phyloP scores from a whole-genome alignment of 2,888 invertebrate species.

The Tridacna crocea region DNA sequence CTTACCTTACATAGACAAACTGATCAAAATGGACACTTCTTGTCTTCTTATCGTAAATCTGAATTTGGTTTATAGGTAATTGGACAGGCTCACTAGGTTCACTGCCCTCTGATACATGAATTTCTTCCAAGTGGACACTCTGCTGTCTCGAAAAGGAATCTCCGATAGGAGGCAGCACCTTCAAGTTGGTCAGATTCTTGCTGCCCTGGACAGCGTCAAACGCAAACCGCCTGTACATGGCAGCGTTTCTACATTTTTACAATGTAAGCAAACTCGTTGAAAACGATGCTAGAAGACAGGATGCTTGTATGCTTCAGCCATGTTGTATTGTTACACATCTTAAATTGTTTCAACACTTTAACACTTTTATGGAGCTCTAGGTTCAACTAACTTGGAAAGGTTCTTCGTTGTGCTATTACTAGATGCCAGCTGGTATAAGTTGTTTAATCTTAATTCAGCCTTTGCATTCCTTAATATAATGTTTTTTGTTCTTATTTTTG shows the following conservation, averaged over 20 bases:
- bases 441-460: too few species aligned
- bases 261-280: too few species aligned
- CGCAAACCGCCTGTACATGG: conserved; percentile 48
- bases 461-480: too few species aligned
- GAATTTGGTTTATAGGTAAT: conserved; percentile 49
- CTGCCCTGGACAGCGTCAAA: conserved; percentile 51
- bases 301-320: too few species aligned
- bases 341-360: too few species aligned
- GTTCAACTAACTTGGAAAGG: too few species aligned
- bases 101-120: conserved; percentile 46
- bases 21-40: conserved; percentile 61
- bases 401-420: too few species aligned
- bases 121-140: conserved; percentile 29
- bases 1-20: conserved; percentile 60
- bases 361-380: too few species aligned
- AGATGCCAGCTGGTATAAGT: too few species aligned
- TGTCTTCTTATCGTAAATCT: conserved; percentile 50
- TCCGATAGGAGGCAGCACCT: conserved; percentile 54
- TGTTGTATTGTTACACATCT: too few species aligned
- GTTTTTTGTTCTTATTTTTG: too few species aligned
- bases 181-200: conserved; percentile 49
- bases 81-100: conserved; percentile 33
- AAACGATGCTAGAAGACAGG: too few species aligned
- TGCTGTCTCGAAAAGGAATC: conserved; percentile 21
- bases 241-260: not conserved